Evolutionary conservation across 2,888 invertebrate species (phyloP).

Genomic region (Acanthococcus lagerstroemiae): DNA sequence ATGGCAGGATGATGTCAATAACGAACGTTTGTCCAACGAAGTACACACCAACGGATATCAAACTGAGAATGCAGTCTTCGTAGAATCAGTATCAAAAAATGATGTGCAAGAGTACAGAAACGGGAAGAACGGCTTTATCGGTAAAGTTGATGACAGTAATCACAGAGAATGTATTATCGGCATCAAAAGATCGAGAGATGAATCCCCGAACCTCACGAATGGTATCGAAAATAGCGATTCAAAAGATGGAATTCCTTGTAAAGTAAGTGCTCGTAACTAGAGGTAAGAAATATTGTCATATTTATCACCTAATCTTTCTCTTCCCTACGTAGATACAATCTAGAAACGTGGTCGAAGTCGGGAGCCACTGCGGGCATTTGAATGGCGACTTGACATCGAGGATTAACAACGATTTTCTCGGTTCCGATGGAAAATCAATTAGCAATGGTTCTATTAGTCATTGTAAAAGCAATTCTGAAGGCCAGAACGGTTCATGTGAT

Average conservation of each 20-base stretch:
- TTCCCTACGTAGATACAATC: no score
- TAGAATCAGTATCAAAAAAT: not conserved
- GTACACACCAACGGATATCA: not conserved
- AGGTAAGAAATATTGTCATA: no score
- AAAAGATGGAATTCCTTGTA: not conserved
- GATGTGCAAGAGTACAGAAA: not conserved
- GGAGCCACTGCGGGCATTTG: no score
- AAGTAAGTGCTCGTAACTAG: no score
- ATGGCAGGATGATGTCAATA: not conserved
- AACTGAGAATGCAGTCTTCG: not conserved
- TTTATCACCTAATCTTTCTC: no score
- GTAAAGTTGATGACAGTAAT: not conserved
- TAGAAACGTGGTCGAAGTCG: no score
- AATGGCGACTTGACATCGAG: no score
- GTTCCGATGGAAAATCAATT: no score
- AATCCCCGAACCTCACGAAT: slow-evolving; percentile 3
- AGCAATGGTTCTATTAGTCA: no score
- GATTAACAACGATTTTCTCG: no score
- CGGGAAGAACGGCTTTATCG: not conserved
- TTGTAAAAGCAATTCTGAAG: no score
- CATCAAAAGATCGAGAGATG: slow-evolving; percentile 12
- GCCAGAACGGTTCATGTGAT: no score
- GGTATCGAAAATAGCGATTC: not conserved
- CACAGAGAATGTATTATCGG: slow-evolving; percentile 8
- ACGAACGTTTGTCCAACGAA: not conserved